Evolutionary conservation across 2,888 invertebrate species (phyloP).

Genomic region (Phaedon cochleariae): DNA sequence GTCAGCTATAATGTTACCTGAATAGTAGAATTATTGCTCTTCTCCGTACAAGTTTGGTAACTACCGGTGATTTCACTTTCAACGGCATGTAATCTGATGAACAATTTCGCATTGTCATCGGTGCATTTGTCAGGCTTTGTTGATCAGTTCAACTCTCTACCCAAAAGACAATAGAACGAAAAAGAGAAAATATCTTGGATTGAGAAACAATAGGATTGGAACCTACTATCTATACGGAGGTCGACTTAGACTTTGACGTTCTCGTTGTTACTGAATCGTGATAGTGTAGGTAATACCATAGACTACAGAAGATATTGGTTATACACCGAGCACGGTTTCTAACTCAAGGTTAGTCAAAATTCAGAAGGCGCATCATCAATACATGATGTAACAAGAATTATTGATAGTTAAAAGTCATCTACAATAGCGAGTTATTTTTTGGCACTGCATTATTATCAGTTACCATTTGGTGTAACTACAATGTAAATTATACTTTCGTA

Average conservation of each 20-base stretch:
- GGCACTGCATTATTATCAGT: too few relatives aligned
- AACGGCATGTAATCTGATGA: too few relatives aligned
- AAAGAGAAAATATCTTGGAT: constrained; percentile 36
- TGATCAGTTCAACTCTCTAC: constrained; percentile 48
- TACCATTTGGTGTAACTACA: too few relatives aligned
- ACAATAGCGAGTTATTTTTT: too few relatives aligned
- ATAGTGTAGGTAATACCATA: too few relatives aligned
- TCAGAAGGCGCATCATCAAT: too few relatives aligned
- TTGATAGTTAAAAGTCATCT: too few relatives aligned
- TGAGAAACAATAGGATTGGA: constrained; percentile 27
- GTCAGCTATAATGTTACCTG: too few relatives aligned
- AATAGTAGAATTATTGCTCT: too few relatives aligned
- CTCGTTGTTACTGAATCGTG: constrained; percentile 18
- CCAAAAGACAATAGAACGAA: constrained; percentile 48
- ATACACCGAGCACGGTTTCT: too few relatives aligned
- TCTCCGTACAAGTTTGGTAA: background rate
- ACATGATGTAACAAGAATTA: background rate
- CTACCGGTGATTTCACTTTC: background rate
- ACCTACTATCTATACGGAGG: constrained; percentile 11
- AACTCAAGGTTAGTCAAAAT: constrained; percentile 14
- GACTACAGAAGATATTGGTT: too few relatives aligned
- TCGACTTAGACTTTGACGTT: background rate
- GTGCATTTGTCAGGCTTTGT: constrained; percentile 29
- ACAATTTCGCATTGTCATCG: constrained; percentile 20
- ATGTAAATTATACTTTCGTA: too few relatives aligned